These are phyloP conservation scores for Pristionchus mayeri DNA, from an alignment of 2,888 invertebrate genomes.

Conservation along the genomic window DNA sequence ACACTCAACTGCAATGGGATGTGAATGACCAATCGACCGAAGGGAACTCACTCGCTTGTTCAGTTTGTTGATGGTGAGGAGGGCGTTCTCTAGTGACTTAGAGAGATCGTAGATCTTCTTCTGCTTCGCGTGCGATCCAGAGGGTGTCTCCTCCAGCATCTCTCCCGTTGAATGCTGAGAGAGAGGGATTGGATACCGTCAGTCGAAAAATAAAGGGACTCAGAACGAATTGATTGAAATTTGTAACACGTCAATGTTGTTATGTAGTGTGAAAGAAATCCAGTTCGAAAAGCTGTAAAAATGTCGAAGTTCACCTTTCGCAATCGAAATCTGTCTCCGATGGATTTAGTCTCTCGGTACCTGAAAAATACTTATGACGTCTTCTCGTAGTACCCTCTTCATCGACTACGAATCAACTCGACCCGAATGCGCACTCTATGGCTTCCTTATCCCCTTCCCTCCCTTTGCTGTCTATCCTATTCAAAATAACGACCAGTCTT, in stretches of 20 bases:
- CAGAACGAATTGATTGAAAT: too few species aligned
- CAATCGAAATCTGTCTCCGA: slow-evolving; percentile 23
- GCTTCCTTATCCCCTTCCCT: background rate
- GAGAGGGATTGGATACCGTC: too few species aligned
- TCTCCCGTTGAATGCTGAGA: slow-evolving; percentile 8
- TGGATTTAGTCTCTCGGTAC: background rate
- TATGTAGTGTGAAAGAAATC: too few species aligned
- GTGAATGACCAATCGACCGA: background rate
- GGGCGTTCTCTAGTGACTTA: slow-evolving; percentile 23
- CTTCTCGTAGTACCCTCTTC: background rate
- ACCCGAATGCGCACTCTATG: background rate
- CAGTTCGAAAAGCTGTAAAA: too few species aligned
- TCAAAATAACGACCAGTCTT: slow-evolving; percentile 18
- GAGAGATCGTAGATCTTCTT: slow-evolving; percentile 37
- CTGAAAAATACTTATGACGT: background rate
- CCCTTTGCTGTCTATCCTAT: background rate
- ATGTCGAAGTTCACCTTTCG: slow-evolving; percentile 39
- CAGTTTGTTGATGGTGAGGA: slow-evolving; percentile 32
- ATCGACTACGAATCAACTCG: background rate
- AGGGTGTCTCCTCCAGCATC: background rate
- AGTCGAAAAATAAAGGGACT: too few species aligned
- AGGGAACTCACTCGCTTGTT: background rate
- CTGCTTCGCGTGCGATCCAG: slow-evolving; percentile 4
- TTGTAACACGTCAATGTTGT: too few species aligned
- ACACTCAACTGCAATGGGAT: slow-evolving; percentile 14